phyloP scores from a whole-genome alignment of 2,888 invertebrate genomes.

The Buathra laborator region DNA sequence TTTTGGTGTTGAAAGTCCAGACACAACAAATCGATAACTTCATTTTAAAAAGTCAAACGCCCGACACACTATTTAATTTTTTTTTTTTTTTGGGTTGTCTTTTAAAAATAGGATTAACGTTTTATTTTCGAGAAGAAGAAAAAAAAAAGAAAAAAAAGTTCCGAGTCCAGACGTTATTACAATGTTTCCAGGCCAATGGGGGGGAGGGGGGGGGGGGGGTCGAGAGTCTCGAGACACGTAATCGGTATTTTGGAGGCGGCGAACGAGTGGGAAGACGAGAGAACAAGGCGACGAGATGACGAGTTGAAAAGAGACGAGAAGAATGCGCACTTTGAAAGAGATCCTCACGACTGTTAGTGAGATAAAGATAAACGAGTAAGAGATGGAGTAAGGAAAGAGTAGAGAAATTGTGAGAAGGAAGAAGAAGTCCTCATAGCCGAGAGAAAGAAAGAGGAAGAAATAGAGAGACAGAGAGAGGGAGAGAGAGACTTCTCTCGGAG shows the following conservation, averaged over 20 bases:
- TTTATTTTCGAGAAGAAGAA: background rate
- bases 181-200: constrained; percentile 21
- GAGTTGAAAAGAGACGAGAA: constrained; percentile 2
- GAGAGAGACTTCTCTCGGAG: constrained; percentile 64
- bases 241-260: constrained; percentile 57
- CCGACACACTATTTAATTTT: no score
- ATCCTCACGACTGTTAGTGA: background rate
- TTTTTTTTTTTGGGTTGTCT: background rate
- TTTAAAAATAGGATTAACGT: no score
- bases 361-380: constrained; percentile 31
- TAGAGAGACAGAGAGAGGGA: no score
- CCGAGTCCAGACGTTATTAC: background rate
- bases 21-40: no score
- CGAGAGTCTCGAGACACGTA: constrained; percentile 47
- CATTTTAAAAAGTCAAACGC: no score
- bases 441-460: constrained; percentile 31
- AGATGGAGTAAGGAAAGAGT: constrained; percentile 34
- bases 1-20: no score
- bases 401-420: constrained; percentile 46
- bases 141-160: background rate
- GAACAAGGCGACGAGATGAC: constrained; percentile 7
- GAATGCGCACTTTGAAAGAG: constrained; percentile 6
- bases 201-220: constrained; percentile 33
- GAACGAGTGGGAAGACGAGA: constrained; percentile 36
- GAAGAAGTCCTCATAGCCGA: constrained; percentile 47